A percentile compares a stretch with the other conserved stretches of the same genome.
Conservation (phyloP, 2,797 vertebrate species). For the Labroides dimidiatus region DNA sequence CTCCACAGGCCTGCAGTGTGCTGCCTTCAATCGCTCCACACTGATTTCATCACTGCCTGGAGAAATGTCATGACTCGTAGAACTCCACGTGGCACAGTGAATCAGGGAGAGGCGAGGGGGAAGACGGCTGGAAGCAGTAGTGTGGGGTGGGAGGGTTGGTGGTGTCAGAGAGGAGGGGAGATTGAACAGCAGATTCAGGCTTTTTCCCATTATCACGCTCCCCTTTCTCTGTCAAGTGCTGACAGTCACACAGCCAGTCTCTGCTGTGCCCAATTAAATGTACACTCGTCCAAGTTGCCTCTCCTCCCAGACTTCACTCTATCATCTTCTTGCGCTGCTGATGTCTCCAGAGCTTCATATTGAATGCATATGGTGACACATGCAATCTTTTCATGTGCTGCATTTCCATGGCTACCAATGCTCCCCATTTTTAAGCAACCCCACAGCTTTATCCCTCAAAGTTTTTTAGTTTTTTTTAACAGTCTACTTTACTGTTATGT, state of each 20-base stretch:
- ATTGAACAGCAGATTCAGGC: slow-evolving; percentile 64
- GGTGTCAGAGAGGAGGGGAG: slow-evolving; percentile 46
- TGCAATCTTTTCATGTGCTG: slow-evolving; percentile 63
- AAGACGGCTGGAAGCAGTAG: slow-evolving; percentile 59
- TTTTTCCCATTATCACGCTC: slow-evolving; percentile 76
- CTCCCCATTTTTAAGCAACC: slow-evolving; percentile 60
- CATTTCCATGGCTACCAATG: slow-evolving; percentile 51
- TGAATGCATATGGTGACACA: slow-evolving; percentile 66
- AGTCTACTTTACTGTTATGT: slow-evolving; percentile 66
- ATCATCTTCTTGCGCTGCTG: slow-evolving; percentile 49
- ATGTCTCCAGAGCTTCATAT: slow-evolving; percentile 61
- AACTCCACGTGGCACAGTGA: slow-evolving; percentile 79
- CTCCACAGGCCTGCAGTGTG: slow-evolving; percentile 58
- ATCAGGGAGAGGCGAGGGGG: slow-evolving; percentile 50
- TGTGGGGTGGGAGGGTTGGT: slow-evolving; percentile 7
- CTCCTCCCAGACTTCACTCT: slow-evolving; percentile 71
- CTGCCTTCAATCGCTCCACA: slow-evolving; percentile 69
- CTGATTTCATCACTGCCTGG: slow-evolving; percentile 82
- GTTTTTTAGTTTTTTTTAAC: slow-evolving; percentile 67
- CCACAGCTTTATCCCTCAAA: slow-evolving; percentile 53
- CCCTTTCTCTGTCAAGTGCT: slow-evolving; percentile 70
- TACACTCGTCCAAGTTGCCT: slow-evolving; percentile 78
- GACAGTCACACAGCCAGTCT: slow-evolving; percentile 74
- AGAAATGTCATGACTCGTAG: slow-evolving; percentile 85
- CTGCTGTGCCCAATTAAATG: slow-evolving; percentile 80